These are phyloP conservation scores for Diloba caeruleocephala DNA, from an alignment of 2,888 invertebrate species.

Conservation along the genomic window DNA sequence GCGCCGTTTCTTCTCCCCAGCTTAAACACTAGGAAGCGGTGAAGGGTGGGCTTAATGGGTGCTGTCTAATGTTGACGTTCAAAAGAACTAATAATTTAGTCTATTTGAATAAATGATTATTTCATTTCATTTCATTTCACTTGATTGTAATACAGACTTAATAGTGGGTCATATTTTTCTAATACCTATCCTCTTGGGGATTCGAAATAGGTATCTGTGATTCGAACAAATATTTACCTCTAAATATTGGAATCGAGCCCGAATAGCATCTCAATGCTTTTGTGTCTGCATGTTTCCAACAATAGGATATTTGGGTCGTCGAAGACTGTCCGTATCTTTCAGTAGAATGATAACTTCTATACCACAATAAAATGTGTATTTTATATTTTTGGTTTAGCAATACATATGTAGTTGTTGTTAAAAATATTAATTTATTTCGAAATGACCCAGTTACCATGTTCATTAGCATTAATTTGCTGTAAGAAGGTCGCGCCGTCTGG, in stretches of 20 bases:
- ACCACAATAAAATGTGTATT: neutral
- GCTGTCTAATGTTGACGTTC: too few relatives aligned
- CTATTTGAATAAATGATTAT: too few relatives aligned
- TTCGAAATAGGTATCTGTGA: neutral
- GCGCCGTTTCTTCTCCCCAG: too few relatives aligned
- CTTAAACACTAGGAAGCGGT: too few relatives aligned
- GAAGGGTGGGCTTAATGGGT: too few relatives aligned
- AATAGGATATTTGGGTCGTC: constrained; percentile 7
- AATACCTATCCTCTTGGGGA: too few relatives aligned
- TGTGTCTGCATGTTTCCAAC: constrained; percentile 3
- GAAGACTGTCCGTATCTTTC: neutral
- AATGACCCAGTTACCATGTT: constrained; percentile 52
- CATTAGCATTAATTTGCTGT: constrained; percentile 49
- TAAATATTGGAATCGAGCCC: neutral
- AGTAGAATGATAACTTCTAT: neutral
- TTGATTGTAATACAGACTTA: too few relatives aligned
- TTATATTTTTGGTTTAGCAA: constrained; percentile 30
- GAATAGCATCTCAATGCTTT: neutral
- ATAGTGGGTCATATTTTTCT: too few relatives aligned
- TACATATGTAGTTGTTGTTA: constrained; percentile 35
- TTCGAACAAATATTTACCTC: neutral
- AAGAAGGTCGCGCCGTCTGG: constrained; percentile 49
- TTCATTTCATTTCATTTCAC: too few relatives aligned
- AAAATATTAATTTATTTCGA: constrained; percentile 46
- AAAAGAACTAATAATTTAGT: too few relatives aligned